Evolutionary conservation across 2,888 invertebrate genomes (phyloP).

Genomic region (Mythimna impura): DNA sequence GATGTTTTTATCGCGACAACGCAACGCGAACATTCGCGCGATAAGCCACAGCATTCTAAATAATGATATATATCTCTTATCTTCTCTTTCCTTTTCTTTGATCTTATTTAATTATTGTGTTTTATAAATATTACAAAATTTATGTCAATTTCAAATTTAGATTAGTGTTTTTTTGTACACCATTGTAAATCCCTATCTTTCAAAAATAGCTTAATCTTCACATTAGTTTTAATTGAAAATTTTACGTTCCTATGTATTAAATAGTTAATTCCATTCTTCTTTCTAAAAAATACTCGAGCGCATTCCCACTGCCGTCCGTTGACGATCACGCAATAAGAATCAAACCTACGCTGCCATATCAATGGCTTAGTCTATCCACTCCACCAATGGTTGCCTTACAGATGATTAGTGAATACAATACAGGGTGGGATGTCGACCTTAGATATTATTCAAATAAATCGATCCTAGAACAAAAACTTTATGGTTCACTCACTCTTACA

Average conservation of each 20-base stretch:
- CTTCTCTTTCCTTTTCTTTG: too few species aligned
- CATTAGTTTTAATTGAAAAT: too few species aligned
- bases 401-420: slow-evolving; percentile 65
- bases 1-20: too few species aligned
- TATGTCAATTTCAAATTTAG: too few species aligned
- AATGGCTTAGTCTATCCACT: slow-evolving; percentile 76
- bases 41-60: too few species aligned
- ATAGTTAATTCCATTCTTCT: not conserved
- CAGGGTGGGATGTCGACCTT: slow-evolving; percentile 40
- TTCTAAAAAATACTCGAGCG: slow-evolving; percentile 13
- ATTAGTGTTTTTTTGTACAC: not conserved
- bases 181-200: not conserved
- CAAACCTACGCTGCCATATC: slow-evolving; percentile 74
- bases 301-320: slow-evolving; percentile 55
- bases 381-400: slow-evolving; percentile 86
- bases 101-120: not conserved
- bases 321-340: slow-evolving; percentile 64
- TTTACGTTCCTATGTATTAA: not conserved
- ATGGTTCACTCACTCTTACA: not conserved
- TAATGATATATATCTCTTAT: not conserved
- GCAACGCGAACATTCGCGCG: too few species aligned
- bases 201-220: too few species aligned
- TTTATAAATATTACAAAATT: not conserved
- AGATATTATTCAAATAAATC: not conserved
- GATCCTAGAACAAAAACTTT: not conserved